These are phyloP conservation scores for Crocuta crocuta DNA, from an alignment of 2,113 vertebrate genomes.

Conservation along the genomic window DNA sequence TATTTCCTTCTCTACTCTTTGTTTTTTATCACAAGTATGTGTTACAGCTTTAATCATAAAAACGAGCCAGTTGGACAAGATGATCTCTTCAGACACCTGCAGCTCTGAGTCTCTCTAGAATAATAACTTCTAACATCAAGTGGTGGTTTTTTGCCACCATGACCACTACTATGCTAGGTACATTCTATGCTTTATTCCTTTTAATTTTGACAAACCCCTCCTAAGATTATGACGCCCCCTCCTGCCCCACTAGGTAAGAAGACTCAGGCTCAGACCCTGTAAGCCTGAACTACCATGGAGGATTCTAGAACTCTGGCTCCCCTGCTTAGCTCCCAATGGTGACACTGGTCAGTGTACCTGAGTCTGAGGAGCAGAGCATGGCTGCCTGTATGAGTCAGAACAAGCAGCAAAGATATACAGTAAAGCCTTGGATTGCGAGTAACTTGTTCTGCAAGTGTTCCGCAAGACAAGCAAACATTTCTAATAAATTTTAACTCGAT, in stretches of 20 bases:
- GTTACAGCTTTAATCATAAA: not conserved
- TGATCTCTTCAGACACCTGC: not conserved
- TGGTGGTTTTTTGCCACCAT: not conserved
- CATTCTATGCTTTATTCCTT: not conserved
- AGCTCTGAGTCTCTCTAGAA: not conserved
- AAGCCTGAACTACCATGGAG: not conserved
- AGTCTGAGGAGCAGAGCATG: not conserved
- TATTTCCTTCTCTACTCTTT: not conserved
- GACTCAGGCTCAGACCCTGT: not conserved
- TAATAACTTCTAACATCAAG: not conserved
- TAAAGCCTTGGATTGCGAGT: no score
- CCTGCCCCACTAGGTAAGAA: not conserved
- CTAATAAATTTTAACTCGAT: no score
- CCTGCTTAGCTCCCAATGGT: accelerated
- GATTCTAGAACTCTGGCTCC: not conserved
- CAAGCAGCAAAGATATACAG: not conserved
- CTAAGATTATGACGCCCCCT: not conserved
- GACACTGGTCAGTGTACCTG: accelerated
- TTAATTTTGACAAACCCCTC: not conserved
- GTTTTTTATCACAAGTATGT: not conserved
- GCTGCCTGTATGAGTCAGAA: not conserved
- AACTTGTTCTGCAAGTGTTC: no score
- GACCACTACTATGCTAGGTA: not conserved
- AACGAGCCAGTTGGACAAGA: not conserved
- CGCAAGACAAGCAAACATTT: no score